Evolutionary conservation across 2,113 vertebrate species (phyloP).

Genomic region (Terrapene triunguis): DNA sequence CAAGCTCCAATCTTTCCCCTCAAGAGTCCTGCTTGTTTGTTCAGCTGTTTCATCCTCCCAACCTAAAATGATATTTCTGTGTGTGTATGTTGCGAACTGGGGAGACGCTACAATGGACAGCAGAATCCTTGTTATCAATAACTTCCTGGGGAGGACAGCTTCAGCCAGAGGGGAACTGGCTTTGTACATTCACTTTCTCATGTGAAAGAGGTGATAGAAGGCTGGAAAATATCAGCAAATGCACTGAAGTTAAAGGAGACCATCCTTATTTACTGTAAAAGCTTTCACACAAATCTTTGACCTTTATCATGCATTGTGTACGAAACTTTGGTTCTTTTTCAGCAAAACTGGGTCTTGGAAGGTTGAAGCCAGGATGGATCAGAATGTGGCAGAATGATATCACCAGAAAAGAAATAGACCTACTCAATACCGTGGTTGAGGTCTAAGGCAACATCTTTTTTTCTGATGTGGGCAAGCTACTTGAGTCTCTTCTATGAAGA

Average conservation of each 20-base stretch:
- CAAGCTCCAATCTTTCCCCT: neutral
- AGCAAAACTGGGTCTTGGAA: neutral
- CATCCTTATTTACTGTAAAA: fast-evolving
- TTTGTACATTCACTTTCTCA: neutral
- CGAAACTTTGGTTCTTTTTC: neutral
- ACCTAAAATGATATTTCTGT: neutral
- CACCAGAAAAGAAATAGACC: neutral
- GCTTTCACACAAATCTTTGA: neutral
- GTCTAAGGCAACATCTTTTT: neutral
- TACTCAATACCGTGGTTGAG: fast-evolving
- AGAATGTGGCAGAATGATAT: neutral
- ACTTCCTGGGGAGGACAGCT: no score
- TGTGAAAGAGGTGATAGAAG: neutral
- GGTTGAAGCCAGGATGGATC: neutral
- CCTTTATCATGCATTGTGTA: neutral
- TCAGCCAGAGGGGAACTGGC: no score
- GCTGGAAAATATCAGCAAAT: neutral
- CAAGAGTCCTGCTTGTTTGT: neutral
- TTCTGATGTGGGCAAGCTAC: neutral
- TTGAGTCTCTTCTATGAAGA: neutral
- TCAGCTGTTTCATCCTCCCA: neutral
- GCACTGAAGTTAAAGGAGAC: neutral
- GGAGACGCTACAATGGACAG: neutral
- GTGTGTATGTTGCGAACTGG: neutral
- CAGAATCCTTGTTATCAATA: no score